Evolutionary conservation across 2,888 invertebrate species (phyloP), one percentile per base, ranked within the genome.

Genomic region (Melanophora roralis): DNA sequence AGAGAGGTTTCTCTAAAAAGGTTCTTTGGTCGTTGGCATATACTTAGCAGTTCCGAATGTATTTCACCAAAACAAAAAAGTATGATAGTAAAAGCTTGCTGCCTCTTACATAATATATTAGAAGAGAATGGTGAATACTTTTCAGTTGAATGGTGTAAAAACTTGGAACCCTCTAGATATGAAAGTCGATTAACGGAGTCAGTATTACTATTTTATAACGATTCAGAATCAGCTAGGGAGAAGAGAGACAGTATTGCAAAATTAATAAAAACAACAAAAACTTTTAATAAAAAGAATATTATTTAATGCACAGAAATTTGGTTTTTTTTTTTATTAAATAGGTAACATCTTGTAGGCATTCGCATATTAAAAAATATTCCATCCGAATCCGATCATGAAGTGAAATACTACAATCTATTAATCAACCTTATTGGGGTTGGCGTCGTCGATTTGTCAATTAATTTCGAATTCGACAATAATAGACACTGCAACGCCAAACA

Each of bases 1-100:
- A 85, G 86, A 34, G 86, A 89, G n/a, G 83, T 85, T 16, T 86
- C 89, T 1, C 83, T 89, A 34, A 84, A 86, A 43, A 85, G 89
- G 0, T 79, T 89, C 0, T 88, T 89, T 84, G 86, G 88, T 0
- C 88, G 89, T 2, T 89, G 89, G 89, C 83, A 85, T 4, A 88
- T 89, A 11, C 85, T 89, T 0, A 85, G 85, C 9, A 85, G 86
- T 2, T 86, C 86, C 1, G 81, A 85, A 7, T 80, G 75, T 9
- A 84, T 89, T 0, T 86, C 88, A 49, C 85, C 87, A 3, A 85
- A 87, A 40, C 87, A 87, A 2, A 88, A 89, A 34, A 86, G 86
- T 51, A 84, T 84, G 27, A 87, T 89, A 2, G 85, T 88, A 0
- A 84, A 84, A 2, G 88, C 90, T 0, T 89, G 90, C 12, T 88